Evolutionary conservation across 2,797 vertebrate species (phyloP).

Genomic region (Kryptopterus vitreolus): DNA sequence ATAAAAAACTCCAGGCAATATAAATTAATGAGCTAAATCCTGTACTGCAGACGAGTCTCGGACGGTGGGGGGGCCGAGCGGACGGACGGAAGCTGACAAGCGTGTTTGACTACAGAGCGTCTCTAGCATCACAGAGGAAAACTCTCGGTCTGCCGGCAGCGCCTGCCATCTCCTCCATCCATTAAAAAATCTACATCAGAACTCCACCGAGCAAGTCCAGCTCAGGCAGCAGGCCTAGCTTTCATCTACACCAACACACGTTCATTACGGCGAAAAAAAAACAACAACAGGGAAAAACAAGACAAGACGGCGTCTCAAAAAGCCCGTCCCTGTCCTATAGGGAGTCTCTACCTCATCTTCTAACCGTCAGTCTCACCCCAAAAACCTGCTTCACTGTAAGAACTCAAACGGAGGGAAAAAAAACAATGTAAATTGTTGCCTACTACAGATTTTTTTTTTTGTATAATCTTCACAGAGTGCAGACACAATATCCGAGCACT

Average conservation of each 20-base stretch:
- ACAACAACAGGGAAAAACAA: constrained; percentile 24
- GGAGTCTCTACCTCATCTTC: constrained; percentile 14
- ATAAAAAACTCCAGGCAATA: constrained; percentile 62
- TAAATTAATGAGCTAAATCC: constrained; percentile 69
- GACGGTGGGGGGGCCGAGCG: constrained; percentile 21
- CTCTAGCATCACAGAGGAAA: constrained; percentile 36
- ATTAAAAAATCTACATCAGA: constrained; percentile 26
- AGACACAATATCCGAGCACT: constrained; percentile 64
- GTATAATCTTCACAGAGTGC: constrained; percentile 40
- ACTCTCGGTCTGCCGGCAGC: constrained; percentile 39
- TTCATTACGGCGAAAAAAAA: constrained; percentile 32
- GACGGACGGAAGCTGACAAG: constrained; percentile 37
- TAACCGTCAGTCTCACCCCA: neutral
- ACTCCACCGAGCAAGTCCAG: constrained; percentile 29
- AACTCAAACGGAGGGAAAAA: neutral
- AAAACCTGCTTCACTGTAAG: neutral
- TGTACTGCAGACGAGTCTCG: constrained; percentile 28
- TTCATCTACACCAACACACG: constrained; percentile 37
- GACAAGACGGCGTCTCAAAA: constrained; percentile 24
- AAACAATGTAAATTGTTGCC: neutral
- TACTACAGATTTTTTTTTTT: neutral
- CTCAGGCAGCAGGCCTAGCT: constrained; percentile 3
- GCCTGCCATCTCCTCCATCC: constrained; percentile 32
- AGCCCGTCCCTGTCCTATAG: neutral
- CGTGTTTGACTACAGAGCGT: constrained; percentile 36